Evolutionary conservation across 1,140 invertebrate species (phyloP), one percentile per base, ranked within the genome.

Genomic region (Trichonephila inaurata): DNA sequence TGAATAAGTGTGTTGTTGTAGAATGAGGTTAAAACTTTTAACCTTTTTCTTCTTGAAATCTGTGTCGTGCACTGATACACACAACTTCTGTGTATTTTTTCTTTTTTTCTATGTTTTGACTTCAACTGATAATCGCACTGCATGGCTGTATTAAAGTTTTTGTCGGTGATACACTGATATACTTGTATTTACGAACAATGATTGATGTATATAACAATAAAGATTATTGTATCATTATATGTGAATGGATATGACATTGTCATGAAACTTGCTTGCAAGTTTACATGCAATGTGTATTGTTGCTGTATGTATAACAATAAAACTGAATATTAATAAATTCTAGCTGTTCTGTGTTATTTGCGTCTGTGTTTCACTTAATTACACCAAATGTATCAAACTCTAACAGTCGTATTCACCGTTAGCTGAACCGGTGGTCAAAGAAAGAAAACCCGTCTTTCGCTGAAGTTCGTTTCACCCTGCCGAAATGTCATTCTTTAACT

Each of bases 261-360:
- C 18, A 72, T 72, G 69, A 90, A 90, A 90, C 16, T 40, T 58
- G 89, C 58, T 44, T 91, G 90, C 44, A 91, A 91, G 90, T n/a
- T 92, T 28, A 92, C 62, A 87, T 72, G 91, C 91, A 24, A 77
- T 87, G 83, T 92, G 91, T 86, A 92, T 87, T 92, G 91, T 92
- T 92, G 83, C 91, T 92, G 64, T 87, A 77, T 92, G 91, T 92
- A 92, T 86, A 87, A 83, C n/a, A 77, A 85, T 85, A 66, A 85
- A 85, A 85, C 24, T 66, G 28, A 66, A 60, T 81, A 62, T 62
- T 92, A 69, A 92, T 86, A 83, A 92, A 64, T 33, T 12, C 19
- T 4, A 44, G 8, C 24, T 91, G 90, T 85, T 83, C 19, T 91
- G 61, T 83, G 72, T 72, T 58, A 44, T 69, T 83, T 69, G 10